Base-by-base conservation (phyloP, 2,888 invertebrate species). In the Cheilosia vulpina region DNA sequence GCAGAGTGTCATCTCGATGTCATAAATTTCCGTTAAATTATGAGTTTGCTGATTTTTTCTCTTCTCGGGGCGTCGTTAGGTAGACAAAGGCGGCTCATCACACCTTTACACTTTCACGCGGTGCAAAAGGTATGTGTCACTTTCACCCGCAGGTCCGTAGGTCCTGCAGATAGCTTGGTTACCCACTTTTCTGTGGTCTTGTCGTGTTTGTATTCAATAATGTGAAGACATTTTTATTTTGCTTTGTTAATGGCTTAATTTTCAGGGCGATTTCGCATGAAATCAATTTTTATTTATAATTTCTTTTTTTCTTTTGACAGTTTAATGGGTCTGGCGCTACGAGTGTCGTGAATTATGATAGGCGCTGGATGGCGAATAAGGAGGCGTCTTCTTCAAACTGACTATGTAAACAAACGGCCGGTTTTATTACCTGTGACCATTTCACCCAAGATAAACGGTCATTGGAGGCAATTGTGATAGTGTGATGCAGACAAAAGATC, bases 11-110 rank as follows among this genome's bases (percentile, higher is more conserved):
- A 68, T 65, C 69, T 68, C 43, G 79, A 90, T 89, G 88, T 89
- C 90, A 90, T 90, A 90, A 90, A 91, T 91, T 89, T 89, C 88
- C 89, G 87, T 87, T 90, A 90, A 90, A 88, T 90, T 91, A 91
- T 90, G 89, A 90, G 80, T 75, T 85, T 85, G 85, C 85, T 63
- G 85, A 85, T 81, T 38, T 38, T 13, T 38, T 9, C 19, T 41
- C 5, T 17, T 57, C 50, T 27, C 50, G 52, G 31, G 24, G 21
- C 27, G 19, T 21, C n/a, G 13, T 9, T 62, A 78, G 78, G 78
- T 77, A 83, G 53, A 68, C 55, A 31, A 50, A 63, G 19, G 72
- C 34, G 75, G 43, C 24, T 24, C 57, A 19, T 57, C 75, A 69
- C 65, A 68, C 72, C 77, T 72, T 72, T 34, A 13, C 13, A 78